Evolutionary conservation across 2,797 vertebrate genomes (phyloP).

Genomic region (Pygocentrus nattereri): DNA sequence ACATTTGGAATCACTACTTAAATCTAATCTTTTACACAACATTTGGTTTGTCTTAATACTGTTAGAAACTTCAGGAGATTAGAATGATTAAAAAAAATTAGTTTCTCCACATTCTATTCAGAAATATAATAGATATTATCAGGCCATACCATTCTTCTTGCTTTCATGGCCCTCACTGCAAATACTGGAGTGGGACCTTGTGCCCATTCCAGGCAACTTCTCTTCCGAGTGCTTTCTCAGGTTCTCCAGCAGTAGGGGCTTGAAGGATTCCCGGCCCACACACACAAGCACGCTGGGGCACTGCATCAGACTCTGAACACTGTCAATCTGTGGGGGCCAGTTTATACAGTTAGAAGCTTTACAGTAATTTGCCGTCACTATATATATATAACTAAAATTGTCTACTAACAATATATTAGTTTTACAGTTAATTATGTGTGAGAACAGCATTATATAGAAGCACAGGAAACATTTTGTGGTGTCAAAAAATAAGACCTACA

Average conservation of each 20-base stretch:
- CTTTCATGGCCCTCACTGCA: constrained; percentile 75
- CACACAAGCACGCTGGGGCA: constrained; percentile 88
- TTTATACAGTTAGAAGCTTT: constrained; percentile 9
- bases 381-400: too few relatives aligned
- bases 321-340: constrained; percentile 83
- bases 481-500: too few relatives aligned
- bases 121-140: neutral
- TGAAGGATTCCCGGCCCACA: constrained; percentile 87
- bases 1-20: neutral
- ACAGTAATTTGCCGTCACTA: too few relatives aligned
- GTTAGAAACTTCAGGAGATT: neutral
- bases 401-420: too few relatives aligned
- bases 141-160: constrained; percentile 69
- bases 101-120: neutral
- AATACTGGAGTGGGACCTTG: constrained; percentile 67
- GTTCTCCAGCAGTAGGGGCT: constrained; percentile 76
- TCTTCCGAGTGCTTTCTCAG: constrained; percentile 76
- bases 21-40: neutral
- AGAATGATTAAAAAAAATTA: neutral
- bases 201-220: constrained; percentile 78
- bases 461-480: neutral
- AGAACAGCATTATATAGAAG: neutral
- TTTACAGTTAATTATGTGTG: too few relatives aligned
- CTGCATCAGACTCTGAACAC: constrained; percentile 83
- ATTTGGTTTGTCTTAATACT: neutral